Conservation (phyloP, 2,797 vertebrate genomes). For the Sebastes steindachneri region DNA sequence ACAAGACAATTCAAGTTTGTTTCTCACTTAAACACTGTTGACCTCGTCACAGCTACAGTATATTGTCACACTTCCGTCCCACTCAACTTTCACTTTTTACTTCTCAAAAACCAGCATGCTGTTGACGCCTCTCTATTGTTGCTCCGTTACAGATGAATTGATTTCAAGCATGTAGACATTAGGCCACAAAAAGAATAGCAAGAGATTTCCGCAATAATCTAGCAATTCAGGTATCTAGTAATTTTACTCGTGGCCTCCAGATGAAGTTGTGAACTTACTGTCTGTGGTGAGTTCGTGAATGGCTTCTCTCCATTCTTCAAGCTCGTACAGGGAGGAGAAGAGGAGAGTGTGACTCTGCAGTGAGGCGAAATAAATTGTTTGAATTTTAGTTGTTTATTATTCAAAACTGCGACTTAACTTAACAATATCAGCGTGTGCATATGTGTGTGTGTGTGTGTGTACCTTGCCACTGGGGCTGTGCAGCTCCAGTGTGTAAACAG, state of each 20-base stretch:
- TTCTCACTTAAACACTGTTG: too few relatives aligned
- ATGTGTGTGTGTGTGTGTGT: background rate
- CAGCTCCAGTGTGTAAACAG: slow-evolving; percentile 75
- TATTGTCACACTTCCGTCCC: too few relatives aligned
- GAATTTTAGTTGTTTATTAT: background rate
- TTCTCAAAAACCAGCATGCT: too few relatives aligned
- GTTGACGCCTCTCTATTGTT: background rate
- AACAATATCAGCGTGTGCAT: background rate
- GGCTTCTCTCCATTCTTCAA: slow-evolving; percentile 81
- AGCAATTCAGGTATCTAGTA: too few relatives aligned
- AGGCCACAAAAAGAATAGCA: background rate
- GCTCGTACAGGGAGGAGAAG: slow-evolving; percentile 76
- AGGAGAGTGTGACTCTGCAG: slow-evolving; percentile 77
- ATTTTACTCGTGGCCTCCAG: background rate
- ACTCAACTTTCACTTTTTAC: too few relatives aligned
- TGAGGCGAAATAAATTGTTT: background rate
- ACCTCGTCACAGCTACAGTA: too few relatives aligned
- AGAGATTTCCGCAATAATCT: background rate
- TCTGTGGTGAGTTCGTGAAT: slow-evolving; percentile 74
- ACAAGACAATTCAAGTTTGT: background rate
- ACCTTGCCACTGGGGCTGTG: slow-evolving; percentile 82
- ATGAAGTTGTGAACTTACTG: slow-evolving; percentile 64
- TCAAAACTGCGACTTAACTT: background rate
- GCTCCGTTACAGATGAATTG: background rate
- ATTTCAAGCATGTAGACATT: background rate